Base-by-base conservation (phyloP, 2,888 invertebrate genomes). In the Sarcophaga carnaria region DNA sequence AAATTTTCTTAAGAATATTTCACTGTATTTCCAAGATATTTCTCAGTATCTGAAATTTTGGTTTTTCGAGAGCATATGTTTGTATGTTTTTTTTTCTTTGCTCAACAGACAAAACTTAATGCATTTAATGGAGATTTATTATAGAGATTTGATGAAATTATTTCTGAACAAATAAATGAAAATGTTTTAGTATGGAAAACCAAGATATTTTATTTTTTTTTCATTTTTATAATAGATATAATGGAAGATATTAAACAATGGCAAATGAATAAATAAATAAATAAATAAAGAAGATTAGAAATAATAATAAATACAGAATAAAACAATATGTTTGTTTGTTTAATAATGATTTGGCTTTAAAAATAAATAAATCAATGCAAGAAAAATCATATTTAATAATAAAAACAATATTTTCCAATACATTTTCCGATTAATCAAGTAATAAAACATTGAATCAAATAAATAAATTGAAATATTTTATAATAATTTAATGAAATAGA, bases 51-150 rank as follows among this genome's bases (percentile, higher is more conserved):
- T 10, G n/a, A 62, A 3, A 20, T 62, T 62, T 12, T 54, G 14
- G 17, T 12, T 17, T 14, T 54, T 54, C 5, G 17, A 4, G 54
- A 54, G 3, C 14, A 54, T 54, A 14, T 14, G 4, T 54, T 54
- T 54, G 37, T 37, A 37, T 4, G 5, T 49, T 49, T 14, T 14
- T 54, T 37, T 37, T 37, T 37, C 10, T 37, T 37, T 10, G 37
- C 37, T 37, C 37, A 8, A 37, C 8, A 37, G 10, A 8, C 3
- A 37, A 27, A 83, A 62, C 62, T 79, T 60, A 79, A 76, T 82
- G 82, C 79, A 86, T 76, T 85, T 66, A 82, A 76, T 79, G 45
- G 17, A 82, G 82, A 86, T 82, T 76, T 76, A 76, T 76, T 79
- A 20, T 25, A 82, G 49, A 75, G 78, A 79, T 78, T 78, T 76